Evolutionary conservation across 2,888 invertebrate genomes (phyloP).

Genomic region (Caenorhabditis afra): DNA sequence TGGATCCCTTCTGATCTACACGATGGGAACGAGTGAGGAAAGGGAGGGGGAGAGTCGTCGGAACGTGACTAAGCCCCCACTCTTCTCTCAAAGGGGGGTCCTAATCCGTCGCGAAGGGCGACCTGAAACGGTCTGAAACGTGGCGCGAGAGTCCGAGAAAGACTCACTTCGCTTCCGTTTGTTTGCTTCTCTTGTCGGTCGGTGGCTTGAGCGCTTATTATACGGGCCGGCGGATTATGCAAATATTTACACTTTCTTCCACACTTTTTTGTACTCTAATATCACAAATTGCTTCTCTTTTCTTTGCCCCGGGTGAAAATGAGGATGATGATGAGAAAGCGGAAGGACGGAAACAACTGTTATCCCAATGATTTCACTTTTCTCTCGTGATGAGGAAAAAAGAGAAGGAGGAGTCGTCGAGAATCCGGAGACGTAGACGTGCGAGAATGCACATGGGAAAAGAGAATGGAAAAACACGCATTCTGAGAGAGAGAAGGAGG

Average conservation of each 20-base stretch:
- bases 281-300: conserved; percentile 23
- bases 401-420: no score
- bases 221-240: conserved; percentile 41
- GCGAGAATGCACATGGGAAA: background rate
- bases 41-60: no score
- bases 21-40: no score
- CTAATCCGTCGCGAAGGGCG: background rate
- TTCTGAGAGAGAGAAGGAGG: conserved; percentile 10
- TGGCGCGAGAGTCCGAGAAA: conserved; percentile 1
- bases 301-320: no score
- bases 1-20: no score
- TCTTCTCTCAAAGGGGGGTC: no score
- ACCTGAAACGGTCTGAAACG: background rate
- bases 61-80: no score
- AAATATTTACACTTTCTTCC: conserved; percentile 35
- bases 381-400: no score
- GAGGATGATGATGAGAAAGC: conserved; percentile 9
- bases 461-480: conserved; percentile 1
- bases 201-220: conserved; percentile 23
- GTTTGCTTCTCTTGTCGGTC: conserved; percentile 7
- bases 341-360: no score
- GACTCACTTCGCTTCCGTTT: background rate
- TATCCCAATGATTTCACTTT: no score
- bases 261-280: conserved; percentile 26
- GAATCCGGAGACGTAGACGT: background rate